phyloP scores from a whole-genome alignment of 92 coral and sea anemone genomes.

The Meandrina meandrites region DNA sequence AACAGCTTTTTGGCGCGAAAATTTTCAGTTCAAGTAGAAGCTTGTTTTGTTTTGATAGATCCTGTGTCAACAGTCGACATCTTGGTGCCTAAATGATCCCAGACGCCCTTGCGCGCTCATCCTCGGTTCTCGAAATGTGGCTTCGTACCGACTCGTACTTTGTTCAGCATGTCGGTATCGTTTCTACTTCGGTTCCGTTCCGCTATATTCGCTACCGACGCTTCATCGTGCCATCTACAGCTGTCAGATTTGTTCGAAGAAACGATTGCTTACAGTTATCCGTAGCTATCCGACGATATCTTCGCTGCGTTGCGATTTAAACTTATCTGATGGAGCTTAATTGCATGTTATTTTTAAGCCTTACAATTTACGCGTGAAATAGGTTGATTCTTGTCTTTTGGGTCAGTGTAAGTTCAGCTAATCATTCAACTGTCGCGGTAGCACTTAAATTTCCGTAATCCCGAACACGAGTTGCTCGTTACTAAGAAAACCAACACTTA shows the following conservation, averaged over 20 bases:
- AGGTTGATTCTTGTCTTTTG: not conserved
- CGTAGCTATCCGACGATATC: conserved; percentile 20
- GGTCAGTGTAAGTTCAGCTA: not conserved
- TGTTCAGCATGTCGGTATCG: not conserved
- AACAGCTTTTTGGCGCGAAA: not conserved
- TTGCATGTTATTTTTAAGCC: not conserved
- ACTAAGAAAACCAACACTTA: not conserved
- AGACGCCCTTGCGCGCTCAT: not conserved
- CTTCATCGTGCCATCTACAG: not conserved
- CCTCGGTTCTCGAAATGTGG: not conserved
- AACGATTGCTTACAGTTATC: conserved; percentile 23
- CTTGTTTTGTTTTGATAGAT: not conserved
- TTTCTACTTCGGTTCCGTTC: not conserved
- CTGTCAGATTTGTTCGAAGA: not conserved
- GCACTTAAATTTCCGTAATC: not conserved
- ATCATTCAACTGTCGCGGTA: not conserved
- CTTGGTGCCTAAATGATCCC: not conserved
- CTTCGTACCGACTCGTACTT: not conserved
- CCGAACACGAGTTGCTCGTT: not conserved
- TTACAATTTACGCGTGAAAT: not conserved
- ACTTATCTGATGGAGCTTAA: not conserved
- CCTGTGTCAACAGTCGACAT: not conserved
- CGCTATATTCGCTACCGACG: not conserved
- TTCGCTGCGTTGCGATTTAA: not conserved
- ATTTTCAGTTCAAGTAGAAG: not conserved